phyloP scores from a whole-genome alignment of 2,797 vertebrate genomes.

The Tokudaia muenninki region DNA sequence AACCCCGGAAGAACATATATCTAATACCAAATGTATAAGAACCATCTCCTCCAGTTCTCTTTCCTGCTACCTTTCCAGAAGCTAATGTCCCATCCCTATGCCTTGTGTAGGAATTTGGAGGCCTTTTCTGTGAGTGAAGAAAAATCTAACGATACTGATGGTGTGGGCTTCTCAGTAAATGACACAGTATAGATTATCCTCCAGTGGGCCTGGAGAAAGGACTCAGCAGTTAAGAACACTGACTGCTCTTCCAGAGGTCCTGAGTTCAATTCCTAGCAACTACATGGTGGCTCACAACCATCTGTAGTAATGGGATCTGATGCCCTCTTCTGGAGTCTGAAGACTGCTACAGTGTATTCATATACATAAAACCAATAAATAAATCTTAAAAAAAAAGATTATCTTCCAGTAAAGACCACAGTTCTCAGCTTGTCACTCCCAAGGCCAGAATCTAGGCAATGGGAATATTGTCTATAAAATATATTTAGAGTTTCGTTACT shows the following conservation, averaged over 20 bases:
- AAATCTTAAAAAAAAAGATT: neutral
- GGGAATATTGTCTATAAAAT: neutral
- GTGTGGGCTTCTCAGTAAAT: neutral
- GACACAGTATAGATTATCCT: neutral
- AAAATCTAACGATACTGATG: neutral
- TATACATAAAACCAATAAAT: no score
- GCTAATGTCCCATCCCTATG: neutral
- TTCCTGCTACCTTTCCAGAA: constrained; percentile 9
- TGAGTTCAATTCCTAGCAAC: no score
- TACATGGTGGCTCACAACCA: no score
- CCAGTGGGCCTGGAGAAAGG: no score
- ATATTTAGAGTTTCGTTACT: neutral
- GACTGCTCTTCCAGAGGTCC: no score
- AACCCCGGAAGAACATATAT: neutral
- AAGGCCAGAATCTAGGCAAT: neutral
- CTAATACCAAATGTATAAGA: neutral
- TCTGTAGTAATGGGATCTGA: no score
- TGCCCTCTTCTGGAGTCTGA: no score
- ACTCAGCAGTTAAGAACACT: no score
- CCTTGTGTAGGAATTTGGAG: neutral
- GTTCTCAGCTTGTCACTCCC: neutral
- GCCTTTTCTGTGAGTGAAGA: neutral
- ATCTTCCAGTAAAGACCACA: neutral
- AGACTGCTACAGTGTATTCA: no score
- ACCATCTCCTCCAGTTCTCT: neutral